Percentiles rank a stretch among this genome's conserved stretches.
phyloP scores from a whole-genome alignment of 2,888 invertebrate genomes.

The Oligia fasciuncula region DNA sequence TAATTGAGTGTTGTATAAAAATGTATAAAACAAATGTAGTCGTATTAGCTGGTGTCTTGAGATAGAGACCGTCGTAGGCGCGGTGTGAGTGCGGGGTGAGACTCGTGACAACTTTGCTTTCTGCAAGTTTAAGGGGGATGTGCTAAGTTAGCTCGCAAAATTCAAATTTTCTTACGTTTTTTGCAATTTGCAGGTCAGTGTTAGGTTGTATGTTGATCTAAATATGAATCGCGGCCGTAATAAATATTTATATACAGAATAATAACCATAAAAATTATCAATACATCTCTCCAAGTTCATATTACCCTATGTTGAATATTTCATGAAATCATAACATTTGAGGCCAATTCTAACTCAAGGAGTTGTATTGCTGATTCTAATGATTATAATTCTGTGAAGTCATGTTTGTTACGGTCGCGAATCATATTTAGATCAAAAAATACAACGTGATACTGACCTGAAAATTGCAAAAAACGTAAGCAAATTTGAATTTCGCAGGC shows the following conservation, averaged over 20 bases:
- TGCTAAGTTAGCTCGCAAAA: neutral
- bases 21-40: conserved; percentile 62
- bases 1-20: conserved; percentile 64
- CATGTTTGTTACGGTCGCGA: neutral
- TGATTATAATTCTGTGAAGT: neutral
- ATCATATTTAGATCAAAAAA: neutral
- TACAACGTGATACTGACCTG: neutral
- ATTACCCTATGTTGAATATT: too few relatives aligned
- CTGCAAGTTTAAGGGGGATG: neutral
- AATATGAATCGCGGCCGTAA: neutral
- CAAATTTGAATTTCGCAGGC: neutral
- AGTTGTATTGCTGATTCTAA: neutral
- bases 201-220: neutral
- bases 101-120: neutral
- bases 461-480: neutral
- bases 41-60: conserved; percentile 42
- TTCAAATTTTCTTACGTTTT: neutral
- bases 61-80: conserved; percentile 12
- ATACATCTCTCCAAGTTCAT: too few relatives aligned
- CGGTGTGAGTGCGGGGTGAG: neutral
- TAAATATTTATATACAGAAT: neutral
- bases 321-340: too few relatives aligned
- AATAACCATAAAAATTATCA: neutral
- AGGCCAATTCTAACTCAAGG: too few relatives aligned
- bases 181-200: neutral